Evolutionary conservation across 2,797 vertebrate genomes (phyloP).

Genomic region (Delichon dasypus): DNA sequence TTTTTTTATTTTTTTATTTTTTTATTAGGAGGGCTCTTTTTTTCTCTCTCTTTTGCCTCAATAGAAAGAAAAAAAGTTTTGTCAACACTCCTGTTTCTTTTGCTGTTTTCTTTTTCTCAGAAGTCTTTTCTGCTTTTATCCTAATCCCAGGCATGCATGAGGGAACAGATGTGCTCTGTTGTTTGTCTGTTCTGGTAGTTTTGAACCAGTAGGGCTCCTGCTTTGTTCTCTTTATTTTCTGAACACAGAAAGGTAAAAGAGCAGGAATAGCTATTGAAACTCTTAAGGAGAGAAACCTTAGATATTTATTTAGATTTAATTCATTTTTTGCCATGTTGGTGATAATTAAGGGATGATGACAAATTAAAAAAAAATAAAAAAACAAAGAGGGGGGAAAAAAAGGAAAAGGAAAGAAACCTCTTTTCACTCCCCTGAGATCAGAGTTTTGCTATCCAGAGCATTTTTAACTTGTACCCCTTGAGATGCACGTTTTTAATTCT

Average conservation of each 20-base stretch:
- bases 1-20: no score
- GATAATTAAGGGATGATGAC: slow-evolving; percentile 70
- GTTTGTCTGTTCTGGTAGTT: slow-evolving; percentile 99
- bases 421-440: not conserved
- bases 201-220: slow-evolving; percentile 93
- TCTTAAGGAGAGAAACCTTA: slow-evolving; percentile 87
- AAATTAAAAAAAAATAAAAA: not conserved
- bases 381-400: fast-evolving
- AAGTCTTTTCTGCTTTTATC: slow-evolving; percentile 95
- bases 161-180: slow-evolving; percentile 98
- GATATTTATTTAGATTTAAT: slow-evolving; percentile 84
- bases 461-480: slow-evolving; percentile 18
- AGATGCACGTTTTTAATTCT: not conserved
- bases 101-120: slow-evolving; percentile 94
- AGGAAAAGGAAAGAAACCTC: not conserved
- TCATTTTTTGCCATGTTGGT: slow-evolving; percentile 66
- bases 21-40: no score
- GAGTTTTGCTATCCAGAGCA: slow-evolving; percentile 25
- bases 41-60: no score
- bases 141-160: slow-evolving; percentile 99
- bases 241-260: slow-evolving; percentile 97
- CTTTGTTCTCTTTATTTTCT: slow-evolving; percentile 96
- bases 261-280: slow-evolving; percentile 89
- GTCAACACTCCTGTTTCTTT: slow-evolving; percentile 95
- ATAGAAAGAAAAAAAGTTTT: slow-evolving; percentile 78